Evolutionary conservation across 1,140 invertebrate genomes (phyloP), one percentile per base, ranked within the genome.

Genomic region (Zaprionus camerounensis): DNA sequence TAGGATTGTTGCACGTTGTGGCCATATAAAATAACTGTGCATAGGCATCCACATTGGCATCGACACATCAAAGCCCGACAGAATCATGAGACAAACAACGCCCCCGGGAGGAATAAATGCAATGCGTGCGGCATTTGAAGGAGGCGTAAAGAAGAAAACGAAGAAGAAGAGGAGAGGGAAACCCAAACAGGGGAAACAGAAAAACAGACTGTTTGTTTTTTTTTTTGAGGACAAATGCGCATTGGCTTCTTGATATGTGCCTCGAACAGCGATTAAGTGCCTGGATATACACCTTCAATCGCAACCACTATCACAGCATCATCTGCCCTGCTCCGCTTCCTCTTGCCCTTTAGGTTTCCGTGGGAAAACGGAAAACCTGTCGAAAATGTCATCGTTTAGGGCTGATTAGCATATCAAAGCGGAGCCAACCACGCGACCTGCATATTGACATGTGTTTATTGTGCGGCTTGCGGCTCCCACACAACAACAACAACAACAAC

Each of bases 381-480:
- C 84, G 65, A 87, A 81, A 87, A 88, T 74, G 81, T 71, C 84
- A 69, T 81, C 84, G 84, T 88, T 88, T 87, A 87, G 51, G 81
- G 55, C 76, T 86, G 84, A 87, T 87, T 87, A 88, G 84, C 84
- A 87, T 87, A 87, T 88, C 84, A 87, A 87, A 88, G 84, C 76
- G 22, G 66, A 65, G 71, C 56, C 80, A 80, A 58, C 65, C 78
- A 83, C 80, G 80, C 81, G 78, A 71, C 81, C 76, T 75, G 78
- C 84, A 83, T 81, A 84, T 88, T 83, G 84, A 88, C 84, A 87
- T 79, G 78, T 79, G 84, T 73, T 87, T 88, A 84, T 88, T 87
- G 72, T 81, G 78, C 80, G 65, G 82, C 61, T 67, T 73, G 41
- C 34, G 53, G 22, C 28, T 51, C 34, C 17, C 56, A 6, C n/a